A percentile compares a stretch with the other conserved stretches of the same genome.
Evolutionary conservation across 2,888 invertebrate species (phyloP).

Genomic region (Latrodectus hesperus): DNA sequence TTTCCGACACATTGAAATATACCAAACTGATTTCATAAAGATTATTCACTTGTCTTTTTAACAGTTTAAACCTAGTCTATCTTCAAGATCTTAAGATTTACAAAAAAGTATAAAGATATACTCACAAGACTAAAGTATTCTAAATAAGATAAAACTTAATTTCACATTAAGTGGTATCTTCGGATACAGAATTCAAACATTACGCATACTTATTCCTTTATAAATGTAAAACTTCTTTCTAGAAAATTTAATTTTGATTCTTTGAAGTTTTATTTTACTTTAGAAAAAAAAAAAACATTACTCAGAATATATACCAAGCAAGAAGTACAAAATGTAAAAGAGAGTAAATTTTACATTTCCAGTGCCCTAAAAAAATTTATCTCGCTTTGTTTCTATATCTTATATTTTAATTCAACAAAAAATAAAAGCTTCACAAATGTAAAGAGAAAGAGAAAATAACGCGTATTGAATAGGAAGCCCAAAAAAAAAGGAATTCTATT

Average conservation of each 20-base stretch:
- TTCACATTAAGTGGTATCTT: too few species aligned
- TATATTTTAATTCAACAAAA: conserved; percentile 57
- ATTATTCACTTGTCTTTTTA: too few species aligned
- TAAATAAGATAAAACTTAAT: too few species aligned
- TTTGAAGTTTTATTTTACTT: conserved; percentile 23
- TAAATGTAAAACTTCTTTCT: not conserved
- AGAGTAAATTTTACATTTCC: not conserved
- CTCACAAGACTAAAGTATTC: too few species aligned
- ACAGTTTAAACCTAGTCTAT: too few species aligned
- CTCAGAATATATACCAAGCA: not conserved
- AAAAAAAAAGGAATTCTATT: conserved; percentile 63
- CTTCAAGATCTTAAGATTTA: too few species aligned
- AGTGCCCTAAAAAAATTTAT: too few species aligned
- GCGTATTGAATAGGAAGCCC: not conserved
- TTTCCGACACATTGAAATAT: too few species aligned
- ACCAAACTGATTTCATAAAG: too few species aligned
- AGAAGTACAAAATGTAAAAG: not conserved
- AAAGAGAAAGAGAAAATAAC: not conserved
- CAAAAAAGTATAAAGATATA: too few species aligned
- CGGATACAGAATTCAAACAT: too few species aligned
- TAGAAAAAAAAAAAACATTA: not conserved
- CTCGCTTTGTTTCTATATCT: not conserved
- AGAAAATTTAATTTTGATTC: conserved; percentile 25
- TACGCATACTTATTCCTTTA: not conserved
- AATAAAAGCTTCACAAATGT: not conserved